A percentile compares a stretch with the other conserved stretches of the same genome.
phyloP scores from a whole-genome alignment of 2,888 invertebrate species.

The Bellardia pandia region DNA sequence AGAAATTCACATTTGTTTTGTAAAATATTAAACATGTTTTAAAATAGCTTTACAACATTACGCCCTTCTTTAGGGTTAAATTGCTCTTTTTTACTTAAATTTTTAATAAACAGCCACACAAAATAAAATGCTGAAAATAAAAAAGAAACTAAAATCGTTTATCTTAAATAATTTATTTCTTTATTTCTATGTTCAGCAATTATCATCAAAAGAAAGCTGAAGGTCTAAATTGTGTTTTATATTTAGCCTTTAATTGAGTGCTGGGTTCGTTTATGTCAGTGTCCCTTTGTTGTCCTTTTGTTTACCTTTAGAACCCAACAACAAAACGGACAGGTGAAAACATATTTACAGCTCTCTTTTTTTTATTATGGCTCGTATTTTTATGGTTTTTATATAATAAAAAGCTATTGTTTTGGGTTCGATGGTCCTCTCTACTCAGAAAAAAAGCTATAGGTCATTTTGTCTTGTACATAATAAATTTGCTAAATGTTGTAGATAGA shows the following conservation, averaged over 20 bases:
- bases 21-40: too few relatives aligned
- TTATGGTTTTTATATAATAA: conserved; percentile 12
- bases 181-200: conserved; percentile 67
- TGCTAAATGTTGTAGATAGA: conserved; percentile 55
- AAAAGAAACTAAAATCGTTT: conserved; percentile 28
- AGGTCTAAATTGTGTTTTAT: conserved; percentile 24
- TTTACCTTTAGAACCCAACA: background rate
- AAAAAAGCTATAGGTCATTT: conserved; percentile 19
- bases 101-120: conserved; percentile 34
- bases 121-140: background rate
- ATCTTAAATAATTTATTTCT: conserved; percentile 74
- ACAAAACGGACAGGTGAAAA: conserved; percentile 37
- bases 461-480: conserved; percentile 68
- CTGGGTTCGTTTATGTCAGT: conserved; percentile 38
- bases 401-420: conserved; percentile 40
- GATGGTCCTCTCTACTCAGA: background rate
- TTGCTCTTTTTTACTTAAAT: conserved; percentile 12
- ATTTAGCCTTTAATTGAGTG: conserved; percentile 42
- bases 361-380: conserved; percentile 28
- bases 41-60: background rate
- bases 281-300: conserved; percentile 18
- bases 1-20: too few relatives aligned
- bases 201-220: conserved; percentile 39
- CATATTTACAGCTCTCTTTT: conserved; percentile 22
- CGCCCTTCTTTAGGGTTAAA: background rate